Conservation (phyloP, 2,888 invertebrate genomes). For the Melieria omissa region DNA sequence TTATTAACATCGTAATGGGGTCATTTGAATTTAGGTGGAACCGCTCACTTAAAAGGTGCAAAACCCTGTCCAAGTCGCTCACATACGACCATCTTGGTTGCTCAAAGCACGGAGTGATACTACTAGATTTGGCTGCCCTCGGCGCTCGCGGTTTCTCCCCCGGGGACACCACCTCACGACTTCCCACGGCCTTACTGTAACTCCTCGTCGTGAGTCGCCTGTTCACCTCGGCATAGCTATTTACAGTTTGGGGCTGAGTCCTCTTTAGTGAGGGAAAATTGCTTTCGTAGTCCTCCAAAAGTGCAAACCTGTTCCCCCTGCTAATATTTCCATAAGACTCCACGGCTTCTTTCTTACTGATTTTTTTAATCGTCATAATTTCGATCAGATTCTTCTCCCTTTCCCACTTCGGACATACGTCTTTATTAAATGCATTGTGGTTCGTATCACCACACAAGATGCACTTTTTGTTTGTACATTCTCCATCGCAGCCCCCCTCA, state of each 20-base stretch:
- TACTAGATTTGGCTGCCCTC: not conserved
- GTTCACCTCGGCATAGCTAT: not conserved
- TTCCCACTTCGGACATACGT: not conserved
- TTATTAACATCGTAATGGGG: not conserved
- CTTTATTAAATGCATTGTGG: too few species aligned
- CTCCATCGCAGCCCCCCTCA: not conserved
- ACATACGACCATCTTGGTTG: not conserved
- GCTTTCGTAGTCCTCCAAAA: not conserved
- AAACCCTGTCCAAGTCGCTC: too few species aligned
- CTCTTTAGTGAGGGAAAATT: not conserved
- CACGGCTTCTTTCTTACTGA: not conserved
- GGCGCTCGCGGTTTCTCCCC: not conserved
- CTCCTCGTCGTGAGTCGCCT: not conserved
- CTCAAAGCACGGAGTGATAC: not conserved
- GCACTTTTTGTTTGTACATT: too few species aligned
- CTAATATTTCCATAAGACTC: not conserved
- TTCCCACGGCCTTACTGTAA: not conserved
- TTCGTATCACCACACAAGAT: too few species aligned
- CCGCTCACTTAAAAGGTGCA: not conserved
- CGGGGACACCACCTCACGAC: not conserved
- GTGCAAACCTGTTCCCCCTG: not conserved
- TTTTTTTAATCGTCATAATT: not conserved
- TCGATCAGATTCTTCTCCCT: not conserved
- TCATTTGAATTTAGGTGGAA: not conserved
- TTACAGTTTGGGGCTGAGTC: not conserved